phyloP scores from a whole-genome alignment of 2,113 vertebrate species.

The Pomatorhinus ruficollis region DNA sequence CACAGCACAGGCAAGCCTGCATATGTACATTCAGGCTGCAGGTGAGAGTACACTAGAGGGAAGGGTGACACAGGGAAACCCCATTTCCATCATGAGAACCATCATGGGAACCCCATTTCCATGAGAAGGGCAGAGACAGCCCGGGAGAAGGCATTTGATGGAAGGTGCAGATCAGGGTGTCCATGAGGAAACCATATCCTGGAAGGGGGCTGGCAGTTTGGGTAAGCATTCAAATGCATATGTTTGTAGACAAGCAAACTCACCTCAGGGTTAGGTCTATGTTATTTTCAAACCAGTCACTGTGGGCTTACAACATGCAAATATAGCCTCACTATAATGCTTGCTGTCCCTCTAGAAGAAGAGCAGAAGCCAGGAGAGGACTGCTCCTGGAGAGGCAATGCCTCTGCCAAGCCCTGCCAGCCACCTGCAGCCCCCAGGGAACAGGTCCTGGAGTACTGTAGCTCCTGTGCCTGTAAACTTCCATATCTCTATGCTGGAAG shows the following conservation, averaged over 20 bases:
- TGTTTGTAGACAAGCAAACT: background rate
- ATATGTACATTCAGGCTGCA: background rate
- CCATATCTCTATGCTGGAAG: background rate
- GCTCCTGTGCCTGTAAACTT: background rate
- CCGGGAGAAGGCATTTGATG: background rate
- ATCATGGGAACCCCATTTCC: background rate
- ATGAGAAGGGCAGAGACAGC: background rate
- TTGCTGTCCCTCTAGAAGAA: background rate
- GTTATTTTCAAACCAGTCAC: background rate
- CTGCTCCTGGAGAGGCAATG: background rate
- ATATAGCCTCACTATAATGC: accelerated
- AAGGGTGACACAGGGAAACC: background rate
- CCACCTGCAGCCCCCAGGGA: accelerated
- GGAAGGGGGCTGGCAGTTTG: background rate
- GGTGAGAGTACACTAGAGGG: background rate
- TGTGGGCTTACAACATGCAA: background rate
- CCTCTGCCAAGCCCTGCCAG: background rate
- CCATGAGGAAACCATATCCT: background rate
- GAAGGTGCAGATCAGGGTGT: too few species aligned
- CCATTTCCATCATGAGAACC: background rate
- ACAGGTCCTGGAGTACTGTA: background rate
- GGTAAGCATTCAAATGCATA: background rate
- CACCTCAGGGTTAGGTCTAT: background rate
- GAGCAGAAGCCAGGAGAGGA: background rate
- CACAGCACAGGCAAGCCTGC: background rate